Evolutionary conservation across 2,113 vertebrate genomes (phyloP), one percentile per base, ranked within the genome.

Genomic region (Pluvialis apricaria): DNA sequence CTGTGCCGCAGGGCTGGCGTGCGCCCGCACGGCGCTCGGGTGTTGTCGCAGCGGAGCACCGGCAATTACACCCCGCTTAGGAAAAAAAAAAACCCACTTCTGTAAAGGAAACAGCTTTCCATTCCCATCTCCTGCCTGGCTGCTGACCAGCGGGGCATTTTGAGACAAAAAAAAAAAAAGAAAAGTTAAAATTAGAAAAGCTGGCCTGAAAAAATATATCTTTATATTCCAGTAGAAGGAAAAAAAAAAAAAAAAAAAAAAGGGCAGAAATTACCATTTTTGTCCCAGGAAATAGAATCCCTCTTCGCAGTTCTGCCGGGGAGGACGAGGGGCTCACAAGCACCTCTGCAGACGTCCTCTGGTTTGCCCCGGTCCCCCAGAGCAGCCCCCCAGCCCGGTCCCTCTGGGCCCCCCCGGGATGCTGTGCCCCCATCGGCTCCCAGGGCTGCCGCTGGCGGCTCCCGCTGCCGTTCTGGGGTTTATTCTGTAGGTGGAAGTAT

Each of bases 401-500:
- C 11, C 2, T 15, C 28, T 13, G 47, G 15, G 8, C 26, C 38
- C 42, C 61, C 70, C 66, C 0, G 17, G 47, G 22, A 0, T 34
- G 15, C 62, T 16, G 24, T 8, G 32, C 10, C 6, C 28, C 80
- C 24, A 2, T 9, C 20, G 0, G 40, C 20, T 29, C 13, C 70
- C 19, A 0, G 57, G 42, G 44, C 44, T 3, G 10, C 69, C 11
- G 49, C 31, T 2, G 31, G 13, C 65, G 3, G 72, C 58, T 72
- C 32, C 51, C 11, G 55, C 57, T 92, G 96, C 94, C n/a, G 19
- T 96, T 87, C 94, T 45, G 73, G 26, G 5, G 10, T 62, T 62
- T 4, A 4, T 55, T 86, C 97, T 90, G 47, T 92, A 96, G 96
- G 94, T 96, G 97, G 96, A 95, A 93, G 89, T 76, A 38, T 96